Percentiles rank a stretch among this genome's conserved stretches.
phyloP scores from a whole-genome alignment of 1,140 invertebrate genomes.

The Diorhabda elongata region DNA sequence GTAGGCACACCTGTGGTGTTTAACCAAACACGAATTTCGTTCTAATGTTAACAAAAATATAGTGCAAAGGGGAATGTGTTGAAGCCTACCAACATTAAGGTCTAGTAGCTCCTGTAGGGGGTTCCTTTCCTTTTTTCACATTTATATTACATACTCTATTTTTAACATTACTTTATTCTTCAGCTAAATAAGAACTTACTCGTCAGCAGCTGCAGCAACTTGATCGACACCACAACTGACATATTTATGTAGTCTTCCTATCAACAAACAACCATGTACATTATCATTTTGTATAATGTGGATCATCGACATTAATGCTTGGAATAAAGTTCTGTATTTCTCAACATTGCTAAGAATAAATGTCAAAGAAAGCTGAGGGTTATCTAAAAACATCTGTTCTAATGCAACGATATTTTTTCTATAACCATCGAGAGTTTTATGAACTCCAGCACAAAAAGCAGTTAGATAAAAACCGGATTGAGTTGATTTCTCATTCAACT shows the following conservation, averaged over 20 bases:
- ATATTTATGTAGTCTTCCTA: constrained; percentile 55
- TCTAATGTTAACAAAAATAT: too few species aligned
- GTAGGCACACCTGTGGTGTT: too few species aligned
- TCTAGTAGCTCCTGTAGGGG: too few species aligned
- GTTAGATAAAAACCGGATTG: constrained; percentile 55
- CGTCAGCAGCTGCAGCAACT: constrained; percentile 51
- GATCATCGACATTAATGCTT: constrained; percentile 54
- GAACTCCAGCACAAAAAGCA: constrained; percentile 58
- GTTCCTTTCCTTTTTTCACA: too few species aligned
- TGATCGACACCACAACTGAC: constrained; percentile 53
- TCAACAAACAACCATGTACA: constrained; percentile 56
- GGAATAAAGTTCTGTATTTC: constrained; percentile 52
- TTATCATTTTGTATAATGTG: constrained; percentile 51
- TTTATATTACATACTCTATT: too few species aligned
- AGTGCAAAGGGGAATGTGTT: too few species aligned
- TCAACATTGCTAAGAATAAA: constrained; percentile 53
- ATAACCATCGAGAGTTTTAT: constrained; percentile 56
- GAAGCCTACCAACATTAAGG: too few species aligned
- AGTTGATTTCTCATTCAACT: constrained; percentile 9
- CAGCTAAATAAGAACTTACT: constrained; percentile 42
- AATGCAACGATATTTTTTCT: constrained; percentile 53
- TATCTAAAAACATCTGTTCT: constrained; percentile 52
- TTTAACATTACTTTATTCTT: background rate
- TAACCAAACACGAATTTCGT: too few species aligned
- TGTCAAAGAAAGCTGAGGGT: constrained; percentile 52